phyloP scores from a whole-genome alignment of 2,888 invertebrate species.

The Catocala nupta region DNA sequence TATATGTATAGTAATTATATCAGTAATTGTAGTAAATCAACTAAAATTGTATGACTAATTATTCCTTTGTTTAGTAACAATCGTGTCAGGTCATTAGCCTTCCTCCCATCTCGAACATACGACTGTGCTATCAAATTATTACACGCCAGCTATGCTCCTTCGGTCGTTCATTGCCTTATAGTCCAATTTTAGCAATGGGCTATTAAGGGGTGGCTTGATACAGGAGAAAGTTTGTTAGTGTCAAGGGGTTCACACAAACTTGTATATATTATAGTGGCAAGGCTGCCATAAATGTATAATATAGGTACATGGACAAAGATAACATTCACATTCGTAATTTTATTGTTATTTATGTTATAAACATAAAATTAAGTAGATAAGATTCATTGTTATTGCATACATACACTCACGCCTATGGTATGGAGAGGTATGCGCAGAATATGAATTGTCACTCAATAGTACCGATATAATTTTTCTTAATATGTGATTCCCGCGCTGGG shows the following conservation, averaged over 20 bases:
- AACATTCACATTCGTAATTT: no score
- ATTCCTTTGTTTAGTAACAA: background rate
- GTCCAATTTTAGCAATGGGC: slow-evolving; percentile 8
- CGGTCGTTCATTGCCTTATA: slow-evolving; percentile 2
- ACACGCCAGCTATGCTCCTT: background rate
- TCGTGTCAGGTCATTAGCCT: background rate
- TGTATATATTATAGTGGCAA: slow-evolving; percentile 1
- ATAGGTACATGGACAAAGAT: no score
- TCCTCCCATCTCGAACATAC: background rate
- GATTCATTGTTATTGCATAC: background rate
- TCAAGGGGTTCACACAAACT: slow-evolving; percentile 8
- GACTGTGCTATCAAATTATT: background rate
- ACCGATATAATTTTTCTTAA: no score
- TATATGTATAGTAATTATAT: no score
- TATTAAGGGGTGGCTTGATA: slow-evolving; percentile 5
- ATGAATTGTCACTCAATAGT: no score
- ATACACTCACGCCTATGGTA: no score
- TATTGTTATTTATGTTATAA: background rate
- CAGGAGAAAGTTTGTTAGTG: slow-evolving; percentile 1
- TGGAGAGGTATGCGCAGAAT: no score
- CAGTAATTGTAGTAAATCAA: background rate
- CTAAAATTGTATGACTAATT: background rate
- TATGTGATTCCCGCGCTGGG: no score
- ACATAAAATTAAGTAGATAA: background rate
- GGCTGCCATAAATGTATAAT: background rate